Conservation (phyloP, 2,888 invertebrate genomes). For the Caenorhabditis drosophilae region DNA sequence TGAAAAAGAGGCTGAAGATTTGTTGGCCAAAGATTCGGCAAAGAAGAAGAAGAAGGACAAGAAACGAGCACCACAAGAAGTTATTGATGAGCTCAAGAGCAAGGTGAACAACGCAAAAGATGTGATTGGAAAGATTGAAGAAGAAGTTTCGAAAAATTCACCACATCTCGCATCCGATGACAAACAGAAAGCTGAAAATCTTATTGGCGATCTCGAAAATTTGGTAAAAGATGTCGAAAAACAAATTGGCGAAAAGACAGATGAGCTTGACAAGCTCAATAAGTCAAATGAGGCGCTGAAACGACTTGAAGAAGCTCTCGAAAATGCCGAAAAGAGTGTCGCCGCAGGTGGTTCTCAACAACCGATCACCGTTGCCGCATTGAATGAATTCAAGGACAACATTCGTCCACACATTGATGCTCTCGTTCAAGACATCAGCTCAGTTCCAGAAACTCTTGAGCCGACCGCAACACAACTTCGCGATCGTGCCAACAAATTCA, state of each 20-base stretch:
- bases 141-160: constrained; percentile 14
- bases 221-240: constrained; percentile 12
- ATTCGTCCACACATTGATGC: constrained; percentile 7
- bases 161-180: constrained; percentile 3
- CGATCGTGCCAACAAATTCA: constrained; percentile 32
- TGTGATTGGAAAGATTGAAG: constrained; percentile 31
- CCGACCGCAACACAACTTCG: constrained; percentile 12
- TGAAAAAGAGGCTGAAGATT: constrained; percentile 33
- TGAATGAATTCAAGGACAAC: constrained; percentile 22
- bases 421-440: constrained; percentile 1
- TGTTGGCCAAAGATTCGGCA: constrained; percentile 26
- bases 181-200: constrained; percentile 10
- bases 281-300: constrained; percentile 35
- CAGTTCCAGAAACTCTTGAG: constrained; percentile 5
- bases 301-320: constrained; percentile 35
- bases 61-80: constrained; percentile 33
- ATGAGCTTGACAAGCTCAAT: constrained; percentile 33
- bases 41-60: constrained; percentile 44
- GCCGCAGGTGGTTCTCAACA: no score
- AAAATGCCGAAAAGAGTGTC: constrained; percentile 32
- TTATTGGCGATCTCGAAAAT: constrained; percentile 2
- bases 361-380: constrained; percentile 22
- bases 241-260: constrained; percentile 31
- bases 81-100: constrained; percentile 24
- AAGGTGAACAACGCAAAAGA: constrained; percentile 24